Conservation (phyloP, 2,797 vertebrate genomes). For the Protosalanx chinensis region DNA sequence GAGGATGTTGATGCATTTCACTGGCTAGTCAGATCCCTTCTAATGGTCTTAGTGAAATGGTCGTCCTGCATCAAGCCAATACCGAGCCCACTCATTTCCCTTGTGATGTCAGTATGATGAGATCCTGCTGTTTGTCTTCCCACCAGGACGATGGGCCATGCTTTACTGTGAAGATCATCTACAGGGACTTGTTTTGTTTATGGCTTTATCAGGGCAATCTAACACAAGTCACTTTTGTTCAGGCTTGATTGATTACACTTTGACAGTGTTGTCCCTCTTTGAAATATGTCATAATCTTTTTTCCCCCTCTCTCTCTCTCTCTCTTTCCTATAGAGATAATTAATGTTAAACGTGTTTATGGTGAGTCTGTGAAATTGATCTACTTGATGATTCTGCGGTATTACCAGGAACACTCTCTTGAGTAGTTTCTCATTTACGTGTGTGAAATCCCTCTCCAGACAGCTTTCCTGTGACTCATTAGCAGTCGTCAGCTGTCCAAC, state of each 20-base stretch:
- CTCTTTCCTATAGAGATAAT: no score
- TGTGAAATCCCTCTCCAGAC: background rate
- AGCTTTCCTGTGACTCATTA: background rate
- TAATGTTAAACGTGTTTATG: background rate
- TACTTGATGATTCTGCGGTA: no score
- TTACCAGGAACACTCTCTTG: no score
- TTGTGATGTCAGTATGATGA: background rate
- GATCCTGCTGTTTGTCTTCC: slow-evolving; percentile 1
- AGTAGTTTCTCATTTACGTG: background rate
- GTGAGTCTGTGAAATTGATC: background rate
- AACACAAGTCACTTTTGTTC: background rate
- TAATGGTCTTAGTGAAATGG: background rate
- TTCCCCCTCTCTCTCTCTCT: no score
- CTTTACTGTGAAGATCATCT: background rate
- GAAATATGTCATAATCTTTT: no score
- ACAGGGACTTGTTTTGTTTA: background rate
- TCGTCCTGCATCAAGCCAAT: background rate
- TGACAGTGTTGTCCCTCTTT: background rate
- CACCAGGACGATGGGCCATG: background rate
- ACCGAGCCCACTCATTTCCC: background rate
- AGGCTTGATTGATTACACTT: background rate
- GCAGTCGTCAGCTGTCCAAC: no score
- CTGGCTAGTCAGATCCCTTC: background rate
- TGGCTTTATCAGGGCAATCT: background rate
- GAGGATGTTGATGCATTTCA: no score